A percentile compares a stretch with the other conserved stretches of the same genome.
phyloP scores from a whole-genome alignment of 2,888 invertebrate genomes.

The Dioctria linearis region DNA sequence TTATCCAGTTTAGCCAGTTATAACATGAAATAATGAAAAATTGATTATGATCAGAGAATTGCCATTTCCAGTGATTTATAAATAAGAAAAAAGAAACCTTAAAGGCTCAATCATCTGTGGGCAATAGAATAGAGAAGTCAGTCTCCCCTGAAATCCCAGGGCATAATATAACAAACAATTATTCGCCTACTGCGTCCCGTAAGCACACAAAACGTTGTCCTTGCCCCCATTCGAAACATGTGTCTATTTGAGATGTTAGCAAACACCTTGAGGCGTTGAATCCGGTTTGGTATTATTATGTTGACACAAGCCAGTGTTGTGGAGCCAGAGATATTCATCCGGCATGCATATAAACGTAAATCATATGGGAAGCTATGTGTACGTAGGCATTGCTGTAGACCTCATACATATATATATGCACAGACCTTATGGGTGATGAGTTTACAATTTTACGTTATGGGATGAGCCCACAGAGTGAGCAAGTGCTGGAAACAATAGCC shows the following conservation, averaged over 20 bases:
- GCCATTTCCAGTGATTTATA: no score
- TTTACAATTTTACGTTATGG: constrained; percentile 35
- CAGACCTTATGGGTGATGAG: constrained; percentile 20
- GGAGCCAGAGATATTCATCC: constrained; percentile 35
- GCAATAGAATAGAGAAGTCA: no score
- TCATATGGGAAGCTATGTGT: constrained; percentile 18
- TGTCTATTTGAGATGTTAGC: constrained; percentile 58
- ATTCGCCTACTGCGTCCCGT: constrained; percentile 32
- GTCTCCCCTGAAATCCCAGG: no score
- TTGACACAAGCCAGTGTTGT: constrained; percentile 59
- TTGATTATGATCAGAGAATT: no score
- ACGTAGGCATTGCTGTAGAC: constrained; percentile 7
- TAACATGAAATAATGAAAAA: no score
- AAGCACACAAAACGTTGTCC: constrained; percentile 47
- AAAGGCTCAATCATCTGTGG: no score
- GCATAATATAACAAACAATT: constrained; percentile 48
- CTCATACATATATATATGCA: background rate
- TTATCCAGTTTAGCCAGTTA: no score
- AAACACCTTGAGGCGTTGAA: constrained; percentile 62
- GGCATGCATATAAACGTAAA: constrained; percentile 36
- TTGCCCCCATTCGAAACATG: constrained; percentile 55
- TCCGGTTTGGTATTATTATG: constrained; percentile 61
- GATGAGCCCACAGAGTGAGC: constrained; percentile 24
- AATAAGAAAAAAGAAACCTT: no score
- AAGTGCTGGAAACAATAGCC: constrained; percentile 32